Percentiles rank a stretch among this genome's conserved stretches.
These are phyloP conservation scores for Drosophila pachea DNA, from an alignment of 1,140 invertebrate genomes.

Conservation along the genomic window DNA sequence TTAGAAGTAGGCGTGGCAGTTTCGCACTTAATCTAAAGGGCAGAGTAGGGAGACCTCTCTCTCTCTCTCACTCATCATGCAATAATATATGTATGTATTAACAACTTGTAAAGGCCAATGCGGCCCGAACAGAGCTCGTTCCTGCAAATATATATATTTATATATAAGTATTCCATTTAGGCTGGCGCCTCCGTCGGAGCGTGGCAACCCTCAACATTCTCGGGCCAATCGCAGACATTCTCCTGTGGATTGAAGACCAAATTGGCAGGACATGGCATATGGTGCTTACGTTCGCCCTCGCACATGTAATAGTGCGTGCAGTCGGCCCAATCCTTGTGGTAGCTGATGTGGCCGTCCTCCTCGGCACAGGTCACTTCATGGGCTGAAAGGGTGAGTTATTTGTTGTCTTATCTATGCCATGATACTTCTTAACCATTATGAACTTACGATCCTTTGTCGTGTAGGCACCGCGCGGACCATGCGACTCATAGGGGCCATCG, in stretches of 20 bases:
- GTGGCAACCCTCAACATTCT: conserved; percentile 93
- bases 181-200: conserved; percentile 88
- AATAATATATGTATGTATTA: conserved; percentile 55
- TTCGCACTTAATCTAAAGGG: conserved; percentile 54
- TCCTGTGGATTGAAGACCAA: conserved; percentile 95
- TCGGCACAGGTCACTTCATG: conserved; percentile 94
- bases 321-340: conserved; percentile 93
- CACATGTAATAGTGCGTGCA: conserved; percentile 98
- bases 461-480: conserved; percentile 85
- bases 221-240: conserved; percentile 97
- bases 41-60: neutral
- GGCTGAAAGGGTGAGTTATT: conserved; percentile 80
- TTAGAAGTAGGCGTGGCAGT: conserved; percentile 43
- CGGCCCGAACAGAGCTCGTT: conserved; percentile 1
- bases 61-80: conserved; percentile 46
- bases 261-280: conserved; percentile 97
- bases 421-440: neutral
- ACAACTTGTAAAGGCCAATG: conserved; percentile 43
- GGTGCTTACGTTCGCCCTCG: conserved; percentile 95
- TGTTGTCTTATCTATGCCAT: too few species aligned
- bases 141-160: neutral
- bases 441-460: conserved; percentile 92
- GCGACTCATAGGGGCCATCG: conserved; percentile 91
- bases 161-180: conserved; percentile 24
- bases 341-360: conserved; percentile 95